Conservation (phyloP, 2,888 invertebrate species). For the Orthosia gothica region DNA sequence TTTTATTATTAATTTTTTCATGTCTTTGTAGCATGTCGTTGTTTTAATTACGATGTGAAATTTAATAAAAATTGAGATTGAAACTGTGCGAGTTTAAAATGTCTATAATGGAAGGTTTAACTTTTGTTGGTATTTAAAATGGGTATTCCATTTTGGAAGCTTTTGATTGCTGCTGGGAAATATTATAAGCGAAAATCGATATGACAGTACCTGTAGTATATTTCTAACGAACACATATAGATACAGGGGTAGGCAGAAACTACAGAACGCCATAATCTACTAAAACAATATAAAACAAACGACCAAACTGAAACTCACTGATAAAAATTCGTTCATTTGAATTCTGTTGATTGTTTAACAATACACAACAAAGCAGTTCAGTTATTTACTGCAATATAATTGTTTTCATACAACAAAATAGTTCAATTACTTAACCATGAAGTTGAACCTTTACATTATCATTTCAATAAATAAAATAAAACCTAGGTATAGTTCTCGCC, state of each 20-base stretch:
- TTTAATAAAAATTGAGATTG: constrained; percentile 10
- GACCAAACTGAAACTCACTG: too few species aligned
- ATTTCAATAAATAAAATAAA: too few species aligned
- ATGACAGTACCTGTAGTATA: too few species aligned
- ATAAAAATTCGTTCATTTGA: not conserved
- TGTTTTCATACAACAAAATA: too few species aligned
- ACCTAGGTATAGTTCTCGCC: too few species aligned
- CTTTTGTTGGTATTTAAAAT: constrained; percentile 20
- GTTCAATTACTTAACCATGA: too few species aligned
- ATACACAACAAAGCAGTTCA: not conserved
- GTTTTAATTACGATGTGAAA: constrained; percentile 31
- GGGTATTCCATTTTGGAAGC: not conserved
- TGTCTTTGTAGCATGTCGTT: constrained; percentile 24
- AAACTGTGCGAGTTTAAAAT: constrained; percentile 12
- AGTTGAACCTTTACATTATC: too few species aligned
- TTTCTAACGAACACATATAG: too few species aligned
- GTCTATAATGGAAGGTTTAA: not conserved
- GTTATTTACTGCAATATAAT: too few species aligned
- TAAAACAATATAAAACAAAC: too few species aligned
- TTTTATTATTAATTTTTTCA: constrained; percentile 48
- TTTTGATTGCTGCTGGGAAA: not conserved
- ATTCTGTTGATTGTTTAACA: not conserved
- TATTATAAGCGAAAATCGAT: not conserved
- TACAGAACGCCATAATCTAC: too few species aligned
- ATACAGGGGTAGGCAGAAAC: too few species aligned